Evolutionary conservation across 2,797 vertebrate species (phyloP).

Genomic region (Apodemus agrarius): DNA sequence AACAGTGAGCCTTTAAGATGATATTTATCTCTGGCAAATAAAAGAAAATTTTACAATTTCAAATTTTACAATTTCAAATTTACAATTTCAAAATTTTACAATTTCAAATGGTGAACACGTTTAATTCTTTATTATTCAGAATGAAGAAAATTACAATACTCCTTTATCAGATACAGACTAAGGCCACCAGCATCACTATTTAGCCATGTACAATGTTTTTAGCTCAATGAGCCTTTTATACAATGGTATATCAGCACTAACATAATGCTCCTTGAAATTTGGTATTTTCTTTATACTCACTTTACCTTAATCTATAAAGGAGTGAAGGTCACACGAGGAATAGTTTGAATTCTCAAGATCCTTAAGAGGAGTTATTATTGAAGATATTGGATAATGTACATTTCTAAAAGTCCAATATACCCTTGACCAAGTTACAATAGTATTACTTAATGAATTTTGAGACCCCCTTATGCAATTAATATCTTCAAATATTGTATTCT

Average conservation of each 20-base stretch:
- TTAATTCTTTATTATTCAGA: not conserved
- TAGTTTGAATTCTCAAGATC: slow-evolving; percentile 79
- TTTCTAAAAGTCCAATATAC: slow-evolving; percentile 81
- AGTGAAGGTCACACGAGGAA: slow-evolving; percentile 81
- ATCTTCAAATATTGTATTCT: slow-evolving; percentile 72
- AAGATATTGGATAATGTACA: slow-evolving; percentile 79
- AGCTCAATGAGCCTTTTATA: slow-evolving; percentile 40
- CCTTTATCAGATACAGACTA: not conserved
- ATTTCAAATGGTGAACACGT: not conserved
- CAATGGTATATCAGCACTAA: slow-evolving; percentile 62
- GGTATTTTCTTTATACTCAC: slow-evolving; percentile 82
- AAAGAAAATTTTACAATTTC: not conserved
- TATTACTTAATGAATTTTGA: slow-evolving; percentile 80
- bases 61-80: not conserved
- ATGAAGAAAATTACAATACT: slow-evolving; percentile 19
- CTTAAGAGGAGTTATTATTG: slow-evolving; percentile 75
- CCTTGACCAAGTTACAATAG: slow-evolving; percentile 64
- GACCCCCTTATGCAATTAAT: slow-evolving; percentile 76
- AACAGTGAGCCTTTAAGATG: not conserved
- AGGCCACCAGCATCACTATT: not conserved
- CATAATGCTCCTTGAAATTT: slow-evolving; percentile 77
- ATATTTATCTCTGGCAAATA: not conserved
- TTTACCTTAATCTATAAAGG: slow-evolving; percentile 81
- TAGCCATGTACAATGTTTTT: slow-evolving; percentile 66
- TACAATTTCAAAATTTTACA: not conserved